Conservation (phyloP, 2,888 invertebrate species). For the Timema cristinae region DNA sequence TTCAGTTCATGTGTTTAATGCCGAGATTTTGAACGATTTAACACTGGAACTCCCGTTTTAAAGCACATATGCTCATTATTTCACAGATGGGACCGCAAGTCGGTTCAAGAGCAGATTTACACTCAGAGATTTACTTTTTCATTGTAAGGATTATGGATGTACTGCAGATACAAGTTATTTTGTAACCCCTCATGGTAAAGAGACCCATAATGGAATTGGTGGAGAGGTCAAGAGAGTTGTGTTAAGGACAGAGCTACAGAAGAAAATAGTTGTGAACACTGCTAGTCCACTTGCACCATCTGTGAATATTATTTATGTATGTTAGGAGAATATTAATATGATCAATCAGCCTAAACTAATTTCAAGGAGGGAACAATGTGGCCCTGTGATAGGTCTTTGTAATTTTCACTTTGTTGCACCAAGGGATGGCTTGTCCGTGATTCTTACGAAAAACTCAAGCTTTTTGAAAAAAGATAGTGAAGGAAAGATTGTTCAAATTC, state of each 20-base stretch:
- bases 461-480: no score
- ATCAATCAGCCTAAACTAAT: no score
- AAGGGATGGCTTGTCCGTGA: no score
- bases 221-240: background rate
- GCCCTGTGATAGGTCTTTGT: no score
- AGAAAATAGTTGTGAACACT: background rate
- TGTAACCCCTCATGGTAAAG: background rate
- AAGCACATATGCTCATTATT: background rate
- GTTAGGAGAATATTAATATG: no score
- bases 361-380: no score
- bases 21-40: background rate
- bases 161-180: constrained; percentile 11
- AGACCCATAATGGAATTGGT: background rate
- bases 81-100: background rate
- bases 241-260: constrained; percentile 1
- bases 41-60: background rate
- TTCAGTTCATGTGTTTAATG: background rate
- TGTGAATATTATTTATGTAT: background rate
- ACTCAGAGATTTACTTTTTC: background rate
- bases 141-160: background rate
- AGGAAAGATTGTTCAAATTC: no score
- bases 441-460: no score
- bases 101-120: background rate
- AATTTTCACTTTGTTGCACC: no score
- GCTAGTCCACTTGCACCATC: background rate